Evolutionary conservation across 2,113 vertebrate species (phyloP), one percentile per base, ranked within the genome.

Genomic region (Gymnarchus niloticus): DNA sequence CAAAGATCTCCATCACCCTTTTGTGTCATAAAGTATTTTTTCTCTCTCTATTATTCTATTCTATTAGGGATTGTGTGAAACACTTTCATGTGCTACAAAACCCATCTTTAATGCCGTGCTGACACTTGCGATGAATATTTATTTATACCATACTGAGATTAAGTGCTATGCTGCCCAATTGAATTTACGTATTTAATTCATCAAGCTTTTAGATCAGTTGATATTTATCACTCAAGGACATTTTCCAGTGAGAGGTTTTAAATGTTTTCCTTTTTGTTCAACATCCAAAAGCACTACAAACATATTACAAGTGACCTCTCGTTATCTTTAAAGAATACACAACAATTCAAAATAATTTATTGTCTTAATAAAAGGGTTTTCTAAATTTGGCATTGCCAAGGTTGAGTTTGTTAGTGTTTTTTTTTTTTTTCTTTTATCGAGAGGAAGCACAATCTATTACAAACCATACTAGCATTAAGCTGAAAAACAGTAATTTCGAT

Each of bases 1-100:
- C 69, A 54, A 37, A 49, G 86, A 57, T 65, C 83, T 84, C 56
- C 73, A 61, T 81, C 57, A 73, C 28, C 73, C 86, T 87, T 87
- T 84, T 41, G 48, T 81, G 46, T 10, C 9, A 37, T 17, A 56
- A 81, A 80, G 76, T 7, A 56, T 83, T 17, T 84, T 12, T 23
- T 23, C 83, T 61, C 14, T 19, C 49, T 19, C 76, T 21, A 10
- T 78, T 48, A 46, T 51, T 65, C 48, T 33, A 82, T 52, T 82
- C 12, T 82, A 49, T 86, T n/a, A 65, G 51, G 80, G 37, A 85
- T 85, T 87, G 44, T 69, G 46, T 54, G 49, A 49, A 46, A 52
- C n/a, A 21, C 73, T 57, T 56, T 41, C 33, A 87, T 73, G 48
- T 54, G 46, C 41, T 86, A 76, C 48, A 44, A 33, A 41, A 46